Conservation (phyloP, 2,797 vertebrate genomes). For the Karalla daura region DNA sequence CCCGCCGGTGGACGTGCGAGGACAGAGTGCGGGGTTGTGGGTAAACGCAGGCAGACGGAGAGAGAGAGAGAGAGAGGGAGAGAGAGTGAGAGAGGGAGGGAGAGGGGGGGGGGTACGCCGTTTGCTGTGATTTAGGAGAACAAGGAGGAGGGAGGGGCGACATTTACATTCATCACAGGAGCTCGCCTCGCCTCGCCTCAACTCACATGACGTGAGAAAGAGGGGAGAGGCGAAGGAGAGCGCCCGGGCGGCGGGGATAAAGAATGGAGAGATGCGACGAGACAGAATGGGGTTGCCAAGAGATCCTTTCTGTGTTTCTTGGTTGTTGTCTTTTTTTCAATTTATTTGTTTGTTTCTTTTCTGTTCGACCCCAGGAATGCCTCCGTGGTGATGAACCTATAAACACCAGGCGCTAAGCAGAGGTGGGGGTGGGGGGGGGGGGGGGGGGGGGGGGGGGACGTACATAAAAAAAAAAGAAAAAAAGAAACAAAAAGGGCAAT, state of each 20-base stretch:
- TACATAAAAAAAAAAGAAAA: not conserved
- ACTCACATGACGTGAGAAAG: conserved; percentile 59
- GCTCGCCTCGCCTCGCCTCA: conserved; percentile 58
- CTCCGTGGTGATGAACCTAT: conserved; percentile 35
- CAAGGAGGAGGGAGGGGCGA: conserved; percentile 67
- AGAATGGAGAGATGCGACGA: conserved; percentile 48
- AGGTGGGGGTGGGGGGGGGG: too few relatives aligned
- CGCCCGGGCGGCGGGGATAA: conserved; percentile 39
- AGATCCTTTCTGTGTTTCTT: conserved; percentile 58
- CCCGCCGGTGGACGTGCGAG: conserved; percentile 26
- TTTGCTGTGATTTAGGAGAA: conserved; percentile 78
- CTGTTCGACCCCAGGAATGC: conserved; percentile 32
- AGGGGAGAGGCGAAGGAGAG: conserved; percentile 30
- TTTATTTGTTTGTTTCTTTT: conserved; percentile 3
- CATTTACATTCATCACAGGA: conserved; percentile 79
- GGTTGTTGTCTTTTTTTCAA: conserved; percentile 17
- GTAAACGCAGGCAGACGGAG: conserved; percentile 59
- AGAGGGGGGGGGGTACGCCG: conserved; percentile 62
- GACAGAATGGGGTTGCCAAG: conserved; percentile 78
- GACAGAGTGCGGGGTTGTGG: conserved; percentile 44
- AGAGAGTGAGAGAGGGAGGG: conserved; percentile 41
- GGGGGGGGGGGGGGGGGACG: too few relatives aligned
- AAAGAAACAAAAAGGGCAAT: conserved; percentile 1
- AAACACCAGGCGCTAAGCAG: not conserved
- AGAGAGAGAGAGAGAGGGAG: conserved; percentile 54